Evolutionary conservation across 1,140 invertebrate species (phyloP), one percentile per base, ranked within the genome.

Genomic region (Euura saliciscinereae): DNA sequence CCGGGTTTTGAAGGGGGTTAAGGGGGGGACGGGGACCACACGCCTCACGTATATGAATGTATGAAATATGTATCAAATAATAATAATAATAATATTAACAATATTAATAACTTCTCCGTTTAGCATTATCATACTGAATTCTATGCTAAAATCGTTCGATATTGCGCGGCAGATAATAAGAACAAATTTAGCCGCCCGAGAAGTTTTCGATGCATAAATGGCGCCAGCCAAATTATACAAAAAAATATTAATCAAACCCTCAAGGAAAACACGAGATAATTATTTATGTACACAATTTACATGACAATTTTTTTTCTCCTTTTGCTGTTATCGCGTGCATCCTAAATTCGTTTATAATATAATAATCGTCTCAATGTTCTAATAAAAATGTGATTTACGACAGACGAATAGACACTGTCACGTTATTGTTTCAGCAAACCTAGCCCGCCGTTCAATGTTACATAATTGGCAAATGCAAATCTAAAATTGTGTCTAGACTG

Each of bases 241-340:
- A 28, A 59, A 3, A 11, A n/a, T 59, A 59, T 59, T 3, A 8
- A 59, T 59, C 51, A 59, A 51, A 59, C 51, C 10, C 13, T 59
- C 51, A 59, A 59, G 51, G 51, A 59, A 59, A 8, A 59, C 13
- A n/a, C 51, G 51, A n/a, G 8, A 59, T 5, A 3, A 59, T 11
- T 59, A 59, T 59, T 59, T 73, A 73, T 73, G 72, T 73, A 73
- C 72, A 73, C 68, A 73, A 73, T 73, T 69, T 73, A 73, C 72
- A 73, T 65, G 45, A 59, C 68, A 65, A 73, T 73, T 73, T 73
- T 42, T 42, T 28, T 43, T 68, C n/a, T 3, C 64, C 67, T 28
- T 28, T 28, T 11, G 51, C 51, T 8, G 2, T n/a, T 43, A 71
- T 5, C 43, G 45, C 45, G 10, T 71, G 44, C 42, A 59, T 71